These are phyloP conservation scores for Ceratothoa steindachneri DNA, from an alignment of 2,888 invertebrate species.

Conservation along the genomic window DNA sequence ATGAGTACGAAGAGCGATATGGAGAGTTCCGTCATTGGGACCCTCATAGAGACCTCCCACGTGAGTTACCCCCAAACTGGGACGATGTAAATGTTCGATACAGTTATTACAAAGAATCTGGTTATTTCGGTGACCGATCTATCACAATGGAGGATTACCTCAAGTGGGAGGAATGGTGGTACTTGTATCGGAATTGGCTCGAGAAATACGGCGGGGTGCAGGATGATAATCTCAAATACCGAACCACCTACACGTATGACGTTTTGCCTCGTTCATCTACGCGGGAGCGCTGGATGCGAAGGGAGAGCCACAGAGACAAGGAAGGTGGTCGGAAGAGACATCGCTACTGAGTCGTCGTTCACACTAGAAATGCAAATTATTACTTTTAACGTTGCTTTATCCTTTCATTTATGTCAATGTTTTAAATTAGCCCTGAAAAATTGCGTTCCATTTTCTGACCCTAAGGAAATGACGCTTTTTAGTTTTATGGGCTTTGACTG, in stretches of 20 bases:
- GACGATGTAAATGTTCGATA: constrained; percentile 76
- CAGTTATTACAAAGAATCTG: constrained; percentile 76
- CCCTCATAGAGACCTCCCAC: constrained; percentile 41
- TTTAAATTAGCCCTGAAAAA: too few relatives aligned
- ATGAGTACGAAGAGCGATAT: constrained; percentile 46
- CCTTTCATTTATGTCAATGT: too few relatives aligned
- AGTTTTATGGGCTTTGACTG: too few relatives aligned
- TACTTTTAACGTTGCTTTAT: too few relatives aligned
- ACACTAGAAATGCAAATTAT: too few relatives aligned
- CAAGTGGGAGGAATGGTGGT: constrained; percentile 94
- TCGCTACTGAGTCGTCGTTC: too few relatives aligned
- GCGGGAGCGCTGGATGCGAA: not conserved
- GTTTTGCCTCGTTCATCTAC: not conserved
- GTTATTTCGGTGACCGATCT: constrained; percentile 67
- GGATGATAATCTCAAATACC: not conserved
- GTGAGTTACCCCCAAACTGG: constrained; percentile 58
- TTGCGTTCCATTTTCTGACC: too few relatives aligned
- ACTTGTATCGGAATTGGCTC: constrained; percentile 85
- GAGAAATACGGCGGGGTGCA: constrained; percentile 58
- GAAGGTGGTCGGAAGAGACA: not conserved
- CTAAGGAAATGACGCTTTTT: too few relatives aligned
- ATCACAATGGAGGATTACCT: constrained; percentile 75
- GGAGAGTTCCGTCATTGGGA: constrained; percentile 45
- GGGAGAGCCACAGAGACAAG: not conserved
- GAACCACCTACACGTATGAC: not conserved